phyloP scores from a whole-genome alignment of 2,888 invertebrate genomes.

The Sphinx pinastri region DNA sequence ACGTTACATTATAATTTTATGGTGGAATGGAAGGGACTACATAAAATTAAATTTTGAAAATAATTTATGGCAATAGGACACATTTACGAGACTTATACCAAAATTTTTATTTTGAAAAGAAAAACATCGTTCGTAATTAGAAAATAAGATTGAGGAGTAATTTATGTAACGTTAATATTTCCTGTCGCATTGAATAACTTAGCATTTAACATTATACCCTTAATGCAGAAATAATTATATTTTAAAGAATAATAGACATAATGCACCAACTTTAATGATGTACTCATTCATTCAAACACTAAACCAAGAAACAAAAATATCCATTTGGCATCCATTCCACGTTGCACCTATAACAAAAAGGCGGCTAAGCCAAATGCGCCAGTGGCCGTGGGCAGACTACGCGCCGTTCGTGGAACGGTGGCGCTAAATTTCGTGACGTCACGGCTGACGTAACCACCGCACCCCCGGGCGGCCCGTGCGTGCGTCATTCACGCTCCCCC shows the following conservation, averaged over 20 bases:
- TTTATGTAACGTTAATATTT: too few relatives aligned
- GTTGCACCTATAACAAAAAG: slow-evolving; percentile 26
- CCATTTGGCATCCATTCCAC: slow-evolving; percentile 23
- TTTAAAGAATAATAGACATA: too few relatives aligned
- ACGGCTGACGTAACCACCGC: slow-evolving; percentile 72
- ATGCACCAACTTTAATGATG: neutral
- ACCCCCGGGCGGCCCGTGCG: slow-evolving; percentile 57
- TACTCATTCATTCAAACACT: slow-evolving; percentile 3
- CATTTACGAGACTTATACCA: too few relatives aligned
- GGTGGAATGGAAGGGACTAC: neutral
- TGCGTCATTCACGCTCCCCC: slow-evolving; percentile 54
- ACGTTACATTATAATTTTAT: slow-evolving; percentile 22
- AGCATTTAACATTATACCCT: too few relatives aligned
- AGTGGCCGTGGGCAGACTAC: slow-evolving; percentile 32
- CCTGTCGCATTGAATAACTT: too few relatives aligned
- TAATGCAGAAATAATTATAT: too few relatives aligned
- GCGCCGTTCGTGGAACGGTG: slow-evolving; percentile 49
- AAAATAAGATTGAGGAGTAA: too few relatives aligned
- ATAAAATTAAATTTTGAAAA: neutral
- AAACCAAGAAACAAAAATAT: slow-evolving; percentile 22
- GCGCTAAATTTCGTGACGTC: slow-evolving; percentile 53
- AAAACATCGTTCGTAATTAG: too few relatives aligned
- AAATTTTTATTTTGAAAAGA: too few relatives aligned
- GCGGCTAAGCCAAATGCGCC: slow-evolving; percentile 23
- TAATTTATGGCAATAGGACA: neutral